These are phyloP conservation scores for Himalopsyche tibetana DNA, from an alignment of 2,888 invertebrate genomes.

Conservation along the genomic window DNA sequence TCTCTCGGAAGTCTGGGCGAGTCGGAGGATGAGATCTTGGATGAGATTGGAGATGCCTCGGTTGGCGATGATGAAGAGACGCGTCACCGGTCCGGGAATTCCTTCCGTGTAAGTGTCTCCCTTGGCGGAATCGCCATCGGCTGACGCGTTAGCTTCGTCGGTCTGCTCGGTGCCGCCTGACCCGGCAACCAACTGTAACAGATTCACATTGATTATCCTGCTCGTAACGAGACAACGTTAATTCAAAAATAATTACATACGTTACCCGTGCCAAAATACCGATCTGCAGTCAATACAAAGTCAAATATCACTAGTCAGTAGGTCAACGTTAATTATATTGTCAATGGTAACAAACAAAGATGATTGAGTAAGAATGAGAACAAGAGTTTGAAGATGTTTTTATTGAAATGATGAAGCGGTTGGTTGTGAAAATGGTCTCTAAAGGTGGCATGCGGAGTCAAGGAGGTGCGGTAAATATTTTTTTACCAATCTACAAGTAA, in stretches of 20 bases:
- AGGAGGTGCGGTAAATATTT: constrained; percentile 19
- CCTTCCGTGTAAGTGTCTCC: constrained; percentile 84
- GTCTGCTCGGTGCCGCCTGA: constrained; percentile 81
- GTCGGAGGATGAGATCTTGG: constrained; percentile 91
- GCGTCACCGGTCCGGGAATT: constrained; percentile 91
- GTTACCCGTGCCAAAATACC: constrained; percentile 38
- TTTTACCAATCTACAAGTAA: neutral
- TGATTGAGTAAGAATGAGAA: constrained; percentile 27
- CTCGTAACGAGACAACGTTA: neutral
- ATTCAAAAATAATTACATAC: constrained; percentile 7
- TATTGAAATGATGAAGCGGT: constrained; percentile 45
- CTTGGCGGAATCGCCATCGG: constrained; percentile 77
- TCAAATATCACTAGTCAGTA: constrained; percentile 36
- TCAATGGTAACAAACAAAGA: constrained; percentile 39
- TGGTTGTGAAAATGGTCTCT: constrained; percentile 39
- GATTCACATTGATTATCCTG: neutral
- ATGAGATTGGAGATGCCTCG: constrained; percentile 91
- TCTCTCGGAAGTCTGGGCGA: constrained; percentile 93
- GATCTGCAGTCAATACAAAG: constrained; percentile 40
- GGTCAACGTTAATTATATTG: constrained; percentile 24
- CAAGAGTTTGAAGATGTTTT: constrained; percentile 37
- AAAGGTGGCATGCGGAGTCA: constrained; percentile 43
- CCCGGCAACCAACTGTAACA: constrained; percentile 87
- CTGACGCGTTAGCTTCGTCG: constrained; percentile 76
- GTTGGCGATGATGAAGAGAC: constrained; percentile 91